phyloP scores from a whole-genome alignment of 1,140 invertebrate species.

The Cyrtorhinus lividipennis region DNA sequence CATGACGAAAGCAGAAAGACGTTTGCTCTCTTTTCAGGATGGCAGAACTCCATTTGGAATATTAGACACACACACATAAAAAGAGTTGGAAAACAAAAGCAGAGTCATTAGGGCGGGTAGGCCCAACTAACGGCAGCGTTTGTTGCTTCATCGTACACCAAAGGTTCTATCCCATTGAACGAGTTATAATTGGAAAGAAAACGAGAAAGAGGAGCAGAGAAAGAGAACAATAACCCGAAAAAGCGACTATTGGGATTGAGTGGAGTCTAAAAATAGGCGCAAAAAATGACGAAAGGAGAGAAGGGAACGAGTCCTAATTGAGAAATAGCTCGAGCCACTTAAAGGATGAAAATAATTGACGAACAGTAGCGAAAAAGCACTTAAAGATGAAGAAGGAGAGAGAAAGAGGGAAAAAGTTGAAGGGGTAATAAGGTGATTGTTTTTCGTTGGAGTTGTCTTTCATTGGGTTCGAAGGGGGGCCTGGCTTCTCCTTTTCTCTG shows the following conservation, averaged over 20 bases:
- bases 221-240: neutral
- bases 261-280: neutral
- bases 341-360: slow-evolving; percentile 8
- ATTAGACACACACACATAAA: too few species aligned
- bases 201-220: neutral
- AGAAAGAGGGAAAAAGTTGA: neutral
- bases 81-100: too few species aligned
- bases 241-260: neutral
- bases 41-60: too few species aligned
- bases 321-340: neutral
- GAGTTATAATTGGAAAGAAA: neutral
- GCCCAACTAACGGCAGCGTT: too few species aligned
- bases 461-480: neutral
- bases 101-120: neutral
- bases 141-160: too few species aligned
- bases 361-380: slow-evolving; percentile 6
- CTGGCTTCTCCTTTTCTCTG: neutral
- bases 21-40: too few species aligned
- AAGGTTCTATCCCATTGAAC: neutral
- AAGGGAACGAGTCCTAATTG: neutral
- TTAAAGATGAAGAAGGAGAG: neutral
- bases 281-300: neutral
- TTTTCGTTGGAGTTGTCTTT: slow-evolving; percentile 1
- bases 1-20: too few species aligned
- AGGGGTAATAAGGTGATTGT: slow-evolving; percentile 9